Base-by-base conservation (phyloP, 2,797 vertebrate species). In the Sebastes kiyomatsui region DNA sequence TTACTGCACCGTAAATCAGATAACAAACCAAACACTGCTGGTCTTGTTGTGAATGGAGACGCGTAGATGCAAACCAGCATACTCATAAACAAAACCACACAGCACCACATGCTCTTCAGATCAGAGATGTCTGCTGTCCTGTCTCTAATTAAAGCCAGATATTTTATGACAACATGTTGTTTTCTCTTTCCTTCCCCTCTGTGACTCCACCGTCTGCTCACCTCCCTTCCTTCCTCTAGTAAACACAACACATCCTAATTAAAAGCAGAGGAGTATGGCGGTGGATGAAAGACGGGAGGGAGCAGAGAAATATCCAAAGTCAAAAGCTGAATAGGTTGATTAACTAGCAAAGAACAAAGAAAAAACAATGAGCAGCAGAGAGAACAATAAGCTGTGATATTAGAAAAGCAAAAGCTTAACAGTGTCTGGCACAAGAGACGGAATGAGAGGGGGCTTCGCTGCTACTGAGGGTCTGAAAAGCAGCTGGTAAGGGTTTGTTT, bases 401-500 rank as follows among this genome's bases (percentile, higher is more conserved):
- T 64, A 13, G 52, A 79, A 82, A 82, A 55, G 9, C 30, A 33
- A 80, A 67, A 62, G 68, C 33, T n/a, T 14, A 70, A 67, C 8
- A 33, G 23, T 16, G 49, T 56, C 35, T 73, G 73, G n/a, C 2
- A 8, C 61, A 49, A 49, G 62, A 74, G 70, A 2, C 5, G 0
- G 58, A 61, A 68, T 16, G 60, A 38, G 35, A 32, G 35, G 74
- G 74, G 61, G 60, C 25, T 42, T 42, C 3, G 32, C 49, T 67
- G 79, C 72, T 58, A 56, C 72, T 28, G 33, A 60, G 65, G 75
- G 78, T 71, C 64, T 79, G 75, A 81, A 88, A 81, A 82, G 87
- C 55, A 81, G 82, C 84, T 62, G 81, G 75, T 88, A 72, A 59
- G 76, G 69, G 80, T 91, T 94, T 94, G 93, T 94, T 95, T 94